These are phyloP conservation scores for Cantharis rufa DNA, from an alignment of 2,888 invertebrate species.

Conservation along the genomic window DNA sequence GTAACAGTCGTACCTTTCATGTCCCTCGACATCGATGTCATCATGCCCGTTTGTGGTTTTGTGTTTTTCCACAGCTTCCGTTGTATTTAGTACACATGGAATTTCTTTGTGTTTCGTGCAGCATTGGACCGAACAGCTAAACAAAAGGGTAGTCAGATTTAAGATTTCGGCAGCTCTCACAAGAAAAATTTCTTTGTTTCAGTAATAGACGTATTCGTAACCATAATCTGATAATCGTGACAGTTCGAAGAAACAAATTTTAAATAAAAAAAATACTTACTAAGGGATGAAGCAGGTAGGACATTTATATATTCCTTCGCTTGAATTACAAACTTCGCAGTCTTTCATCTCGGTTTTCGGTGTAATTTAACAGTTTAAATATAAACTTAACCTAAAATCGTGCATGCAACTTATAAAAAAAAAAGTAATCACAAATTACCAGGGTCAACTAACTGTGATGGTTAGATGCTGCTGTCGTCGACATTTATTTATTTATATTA, in stretches of 20 bases:
- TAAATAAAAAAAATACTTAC: conserved; percentile 54
- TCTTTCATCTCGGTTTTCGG: conserved; percentile 22
- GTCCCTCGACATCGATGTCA: conserved; percentile 57
- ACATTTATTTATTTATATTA: no score
- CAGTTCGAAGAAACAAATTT: neutral
- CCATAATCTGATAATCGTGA: neutral
- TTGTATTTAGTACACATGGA: conserved; percentile 53
- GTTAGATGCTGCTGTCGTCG: neutral
- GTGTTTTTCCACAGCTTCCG: neutral
- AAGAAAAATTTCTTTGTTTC: no score
- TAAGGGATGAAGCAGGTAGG: conserved; percentile 60
- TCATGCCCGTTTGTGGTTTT: conserved; percentile 36
- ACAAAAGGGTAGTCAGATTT: conserved; percentile 7
- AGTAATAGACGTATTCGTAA: neutral
- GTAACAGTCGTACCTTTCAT: conserved; percentile 45
- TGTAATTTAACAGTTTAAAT: neutral
- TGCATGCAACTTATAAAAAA: neutral
- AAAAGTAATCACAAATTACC: neutral
- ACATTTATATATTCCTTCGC: conserved; percentile 61
- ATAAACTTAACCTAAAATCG: neutral
- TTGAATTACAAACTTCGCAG: conserved; percentile 44
- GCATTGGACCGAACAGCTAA: conserved; percentile 69
- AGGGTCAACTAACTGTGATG: neutral
- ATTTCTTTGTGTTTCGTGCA: conserved; percentile 64
- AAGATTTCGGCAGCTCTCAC: no score